Percentiles rank a stretch among this genome's conserved stretches.
phyloP scores from a whole-genome alignment of 1,140 invertebrate genomes.

The Drosophila pandora region DNA sequence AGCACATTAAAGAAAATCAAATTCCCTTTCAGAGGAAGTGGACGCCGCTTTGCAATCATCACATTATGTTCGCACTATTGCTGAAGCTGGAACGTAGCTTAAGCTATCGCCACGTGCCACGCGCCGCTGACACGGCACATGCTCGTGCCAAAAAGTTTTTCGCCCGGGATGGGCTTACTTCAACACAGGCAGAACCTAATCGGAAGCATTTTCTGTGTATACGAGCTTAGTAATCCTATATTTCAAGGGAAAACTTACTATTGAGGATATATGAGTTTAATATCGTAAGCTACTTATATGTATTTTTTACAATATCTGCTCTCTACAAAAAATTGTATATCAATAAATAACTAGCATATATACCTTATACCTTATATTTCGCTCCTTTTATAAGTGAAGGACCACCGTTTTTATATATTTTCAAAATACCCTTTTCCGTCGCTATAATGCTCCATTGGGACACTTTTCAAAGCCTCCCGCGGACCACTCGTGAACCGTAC shows the following conservation, averaged over 20 bases:
- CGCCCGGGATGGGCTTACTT: conserved; percentile 14
- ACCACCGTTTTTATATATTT: too few relatives aligned
- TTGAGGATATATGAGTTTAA: neutral
- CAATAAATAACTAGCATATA: too few relatives aligned
- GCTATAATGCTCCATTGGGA: too few relatives aligned
- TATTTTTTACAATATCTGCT: too few relatives aligned
- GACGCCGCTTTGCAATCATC: conserved; percentile 34
- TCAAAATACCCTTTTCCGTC: too few relatives aligned
- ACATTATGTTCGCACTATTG: conserved; percentile 42
- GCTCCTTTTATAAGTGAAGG: too few relatives aligned
- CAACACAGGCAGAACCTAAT: neutral
- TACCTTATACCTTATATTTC: too few relatives aligned
- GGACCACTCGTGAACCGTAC: too few relatives aligned
- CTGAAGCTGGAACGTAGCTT: conserved; percentile 11
- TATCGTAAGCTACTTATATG: neutral
- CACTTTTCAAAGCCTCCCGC: too few relatives aligned
- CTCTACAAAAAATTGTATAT: too few relatives aligned
- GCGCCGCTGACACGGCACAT: conserved; percentile 33
- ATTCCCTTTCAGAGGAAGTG: conserved; percentile 53
- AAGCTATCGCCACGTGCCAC: conserved; percentile 35
- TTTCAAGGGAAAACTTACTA: neutral
- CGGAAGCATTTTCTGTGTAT: neutral
- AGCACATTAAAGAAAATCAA: conserved; percentile 41
- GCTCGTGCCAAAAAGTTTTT: conserved; percentile 37
- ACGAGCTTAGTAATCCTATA: neutral